These are phyloP conservation scores for Gadus chalcogrammus DNA, from an alignment of 2,113 vertebrate genomes.

Conservation along the genomic window DNA sequence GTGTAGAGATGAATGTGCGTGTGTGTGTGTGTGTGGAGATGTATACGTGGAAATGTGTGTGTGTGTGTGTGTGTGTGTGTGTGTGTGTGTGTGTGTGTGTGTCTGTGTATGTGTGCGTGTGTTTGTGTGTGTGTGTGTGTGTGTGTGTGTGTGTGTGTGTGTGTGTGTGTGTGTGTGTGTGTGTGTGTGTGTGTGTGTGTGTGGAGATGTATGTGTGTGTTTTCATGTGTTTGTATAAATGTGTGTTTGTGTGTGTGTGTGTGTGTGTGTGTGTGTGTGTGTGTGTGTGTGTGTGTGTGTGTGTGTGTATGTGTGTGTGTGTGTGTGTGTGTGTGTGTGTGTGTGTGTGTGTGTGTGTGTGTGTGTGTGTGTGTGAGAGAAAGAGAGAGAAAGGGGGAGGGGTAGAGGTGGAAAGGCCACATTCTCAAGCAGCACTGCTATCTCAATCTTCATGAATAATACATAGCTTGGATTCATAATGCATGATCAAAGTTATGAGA, in stretches of 20 bases:
- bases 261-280: no score
- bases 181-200: no score
- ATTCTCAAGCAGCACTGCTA: conserved; percentile 43
- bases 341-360: background rate
- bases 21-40: background rate
- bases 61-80: no score
- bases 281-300: background rate
- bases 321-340: background rate
- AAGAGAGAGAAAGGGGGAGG: no score
- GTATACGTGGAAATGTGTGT: no score
- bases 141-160: background rate
- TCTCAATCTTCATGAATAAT: conserved; percentile 52
- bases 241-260: background rate
- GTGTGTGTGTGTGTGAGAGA: background rate
- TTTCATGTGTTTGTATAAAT: background rate
- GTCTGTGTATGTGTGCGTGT: background rate
- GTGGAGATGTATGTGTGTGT: background rate
- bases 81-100: background rate
- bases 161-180: no score
- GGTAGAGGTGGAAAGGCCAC: conserved; percentile 37
- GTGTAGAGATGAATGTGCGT: no score
- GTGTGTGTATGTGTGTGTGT: background rate
- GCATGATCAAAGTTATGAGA: conserved; percentile 60
- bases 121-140: no score
- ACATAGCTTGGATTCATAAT: conserved; percentile 58